Evolutionary conservation across 2,113 vertebrate genomes (phyloP).

Genomic region (Oriolus oriolus): DNA sequence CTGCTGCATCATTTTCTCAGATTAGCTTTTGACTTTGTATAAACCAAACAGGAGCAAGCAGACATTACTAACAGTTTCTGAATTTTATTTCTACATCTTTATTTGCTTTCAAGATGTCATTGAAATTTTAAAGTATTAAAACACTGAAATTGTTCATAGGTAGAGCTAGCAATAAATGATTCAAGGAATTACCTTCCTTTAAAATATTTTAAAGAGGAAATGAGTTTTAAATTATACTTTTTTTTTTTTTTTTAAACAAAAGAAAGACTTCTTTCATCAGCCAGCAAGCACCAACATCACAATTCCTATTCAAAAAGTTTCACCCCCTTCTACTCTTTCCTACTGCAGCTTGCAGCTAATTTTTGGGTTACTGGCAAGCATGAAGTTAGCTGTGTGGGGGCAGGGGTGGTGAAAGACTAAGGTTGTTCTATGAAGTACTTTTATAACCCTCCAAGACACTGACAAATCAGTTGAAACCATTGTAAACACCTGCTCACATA

Average conservation of each 20-base stretch:
- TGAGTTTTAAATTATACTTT: fast-evolving
- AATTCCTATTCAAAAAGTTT: neutral
- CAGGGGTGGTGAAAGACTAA: neutral
- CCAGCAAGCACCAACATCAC: neutral
- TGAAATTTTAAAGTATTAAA: neutral
- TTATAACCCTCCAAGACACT: neutral
- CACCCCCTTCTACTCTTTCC: neutral
- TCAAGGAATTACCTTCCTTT: neutral
- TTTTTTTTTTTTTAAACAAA: neutral
- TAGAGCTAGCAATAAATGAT: neutral
- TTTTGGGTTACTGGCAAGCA: neutral
- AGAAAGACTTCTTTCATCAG: neutral
- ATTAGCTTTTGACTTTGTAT: neutral
- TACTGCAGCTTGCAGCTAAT: neutral
- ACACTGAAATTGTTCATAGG: neutral
- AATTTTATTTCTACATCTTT: neutral
- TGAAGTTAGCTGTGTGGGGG: neutral
- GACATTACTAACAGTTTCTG: neutral
- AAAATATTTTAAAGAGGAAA: neutral
- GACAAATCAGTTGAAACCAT: neutral
- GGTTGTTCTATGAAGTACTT: neutral
- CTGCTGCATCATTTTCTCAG: neutral
- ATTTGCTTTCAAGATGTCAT: neutral
- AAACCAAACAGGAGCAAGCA: neutral
- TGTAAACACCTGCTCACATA: neutral